Evolutionary conservation across 2,113 vertebrate species (phyloP).

Genomic region (Notechis scutatus): DNA sequence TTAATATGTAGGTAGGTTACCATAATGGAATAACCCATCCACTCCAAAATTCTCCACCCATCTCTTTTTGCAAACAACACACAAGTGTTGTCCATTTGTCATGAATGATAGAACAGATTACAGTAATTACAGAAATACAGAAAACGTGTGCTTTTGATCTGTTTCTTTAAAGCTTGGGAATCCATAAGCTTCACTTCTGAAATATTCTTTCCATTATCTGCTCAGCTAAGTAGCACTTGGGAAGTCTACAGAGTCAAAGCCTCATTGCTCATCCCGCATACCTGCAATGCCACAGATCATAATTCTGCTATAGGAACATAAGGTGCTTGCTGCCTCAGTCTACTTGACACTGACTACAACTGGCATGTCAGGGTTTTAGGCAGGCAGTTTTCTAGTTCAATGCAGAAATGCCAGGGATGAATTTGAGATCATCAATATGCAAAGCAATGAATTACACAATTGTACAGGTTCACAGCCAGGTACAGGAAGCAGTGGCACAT

Average conservation of each 20-base stretch:
- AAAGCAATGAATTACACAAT: not conserved
- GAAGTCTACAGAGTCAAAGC: not conserved
- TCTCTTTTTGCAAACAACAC: slow-evolving; percentile 2
- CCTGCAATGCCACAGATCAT: not conserved
- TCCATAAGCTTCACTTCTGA: not conserved
- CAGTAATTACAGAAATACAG: not conserved
- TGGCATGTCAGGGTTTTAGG: not conserved
- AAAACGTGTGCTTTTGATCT: slow-evolving; percentile 7
- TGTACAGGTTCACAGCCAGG: too few relatives aligned
- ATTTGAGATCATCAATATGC: not conserved
- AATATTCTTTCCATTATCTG: not conserved
- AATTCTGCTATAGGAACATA: not conserved
- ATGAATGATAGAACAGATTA: slow-evolving; percentile 19
- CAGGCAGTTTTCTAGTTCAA: not conserved
- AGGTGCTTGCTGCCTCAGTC: not conserved
- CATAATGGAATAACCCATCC: not conserved
- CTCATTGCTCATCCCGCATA: not conserved
- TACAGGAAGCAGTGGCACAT: not conserved
- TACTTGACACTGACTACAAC: not conserved
- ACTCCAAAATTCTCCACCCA: not conserved
- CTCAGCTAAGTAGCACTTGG: not conserved
- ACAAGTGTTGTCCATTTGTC: not conserved
- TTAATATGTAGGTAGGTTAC: not conserved
- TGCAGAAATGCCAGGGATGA: not conserved
- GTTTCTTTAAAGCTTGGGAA: not conserved